Percentiles rank a stretch among this genome's conserved stretches.
Evolutionary conservation across 2,888 invertebrate species (phyloP).

Genomic region (Melieria picta): DNA sequence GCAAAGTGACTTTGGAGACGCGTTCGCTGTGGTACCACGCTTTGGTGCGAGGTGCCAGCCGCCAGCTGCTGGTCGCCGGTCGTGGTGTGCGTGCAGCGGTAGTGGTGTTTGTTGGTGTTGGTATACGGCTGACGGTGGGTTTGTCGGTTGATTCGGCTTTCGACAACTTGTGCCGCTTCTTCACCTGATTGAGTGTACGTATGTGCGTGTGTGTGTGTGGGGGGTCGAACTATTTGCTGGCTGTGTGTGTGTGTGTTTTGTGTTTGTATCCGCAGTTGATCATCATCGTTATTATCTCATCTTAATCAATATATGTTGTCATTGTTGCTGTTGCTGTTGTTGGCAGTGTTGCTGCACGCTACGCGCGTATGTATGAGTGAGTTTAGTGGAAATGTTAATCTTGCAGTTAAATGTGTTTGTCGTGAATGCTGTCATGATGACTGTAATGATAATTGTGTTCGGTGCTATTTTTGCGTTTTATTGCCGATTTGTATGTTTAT

Average conservation of each 20-base stretch:
- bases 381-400: neutral
- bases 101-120: constrained; percentile 6
- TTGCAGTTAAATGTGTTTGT: constrained; percentile 1
- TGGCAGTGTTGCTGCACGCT: constrained; percentile 24
- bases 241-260: constrained; percentile 1
- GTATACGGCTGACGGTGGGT: constrained; percentile 1
- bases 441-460: neutral
- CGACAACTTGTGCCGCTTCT: constrained; percentile 12
- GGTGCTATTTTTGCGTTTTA: constrained; percentile 5
- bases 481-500: neutral
- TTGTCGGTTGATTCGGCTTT: neutral
- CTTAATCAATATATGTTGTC: constrained; percentile 24
- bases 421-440: neutral
- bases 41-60: neutral
- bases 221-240: too few relatives aligned
- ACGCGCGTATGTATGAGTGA: neutral
- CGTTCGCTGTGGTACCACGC: neutral
- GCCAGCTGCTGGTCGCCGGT: constrained; percentile 14
- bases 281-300: constrained; percentile 26
- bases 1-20: constrained; percentile 1
- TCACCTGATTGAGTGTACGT: neutral
- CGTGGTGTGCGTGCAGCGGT: neutral
- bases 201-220: neutral
- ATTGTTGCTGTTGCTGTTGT: constrained; percentile 35
- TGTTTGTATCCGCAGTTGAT: constrained; percentile 19